These are phyloP conservation scores for Scaptomyza pallida DNA, from an alignment of 1,140 invertebrate genomes.

Conservation along the genomic window DNA sequence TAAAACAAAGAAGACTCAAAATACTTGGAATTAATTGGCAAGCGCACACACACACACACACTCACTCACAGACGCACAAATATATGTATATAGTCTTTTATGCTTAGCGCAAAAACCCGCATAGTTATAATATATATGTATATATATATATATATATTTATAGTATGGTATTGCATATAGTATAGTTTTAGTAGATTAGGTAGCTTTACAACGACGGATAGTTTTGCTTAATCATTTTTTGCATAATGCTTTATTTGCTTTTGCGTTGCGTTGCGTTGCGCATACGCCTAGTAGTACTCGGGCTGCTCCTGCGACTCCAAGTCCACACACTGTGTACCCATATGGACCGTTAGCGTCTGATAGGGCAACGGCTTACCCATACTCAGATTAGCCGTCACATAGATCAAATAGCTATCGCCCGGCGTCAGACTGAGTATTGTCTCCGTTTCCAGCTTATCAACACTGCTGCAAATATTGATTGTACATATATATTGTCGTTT, in stretches of 20 bases:
- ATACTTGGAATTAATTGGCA: constrained; percentile 73
- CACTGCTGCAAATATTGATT: constrained; percentile 12
- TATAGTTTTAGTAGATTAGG: constrained; percentile 62
- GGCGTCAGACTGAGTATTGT: constrained; percentile 71
- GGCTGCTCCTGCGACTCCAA: constrained; percentile 64
- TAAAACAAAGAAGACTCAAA: constrained; percentile 50
- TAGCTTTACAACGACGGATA: constrained; percentile 82
- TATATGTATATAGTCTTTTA: constrained; percentile 42
- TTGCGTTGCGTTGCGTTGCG: constrained; percentile 2
- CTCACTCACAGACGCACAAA: constrained; percentile 29
- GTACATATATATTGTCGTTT: neutral
- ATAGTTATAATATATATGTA: constrained; percentile 39
- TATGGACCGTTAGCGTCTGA: constrained; percentile 71
- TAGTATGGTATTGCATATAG: constrained; percentile 56
- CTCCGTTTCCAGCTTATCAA: constrained; percentile 73
- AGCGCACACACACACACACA: constrained; percentile 31
- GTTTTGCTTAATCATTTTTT: constrained; percentile 42
- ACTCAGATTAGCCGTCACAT: constrained; percentile 78
- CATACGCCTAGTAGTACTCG: constrained; percentile 62
- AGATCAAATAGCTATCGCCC: constrained; percentile 76
- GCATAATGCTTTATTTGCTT: constrained; percentile 9
- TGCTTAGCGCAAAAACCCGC: constrained; percentile 58
- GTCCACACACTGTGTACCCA: constrained; percentile 66
- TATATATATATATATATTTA: too few species aligned
- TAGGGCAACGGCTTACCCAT: constrained; percentile 76